Base-by-base conservation (phyloP, 2,888 invertebrate genomes). In the Lingula anatina region DNA sequence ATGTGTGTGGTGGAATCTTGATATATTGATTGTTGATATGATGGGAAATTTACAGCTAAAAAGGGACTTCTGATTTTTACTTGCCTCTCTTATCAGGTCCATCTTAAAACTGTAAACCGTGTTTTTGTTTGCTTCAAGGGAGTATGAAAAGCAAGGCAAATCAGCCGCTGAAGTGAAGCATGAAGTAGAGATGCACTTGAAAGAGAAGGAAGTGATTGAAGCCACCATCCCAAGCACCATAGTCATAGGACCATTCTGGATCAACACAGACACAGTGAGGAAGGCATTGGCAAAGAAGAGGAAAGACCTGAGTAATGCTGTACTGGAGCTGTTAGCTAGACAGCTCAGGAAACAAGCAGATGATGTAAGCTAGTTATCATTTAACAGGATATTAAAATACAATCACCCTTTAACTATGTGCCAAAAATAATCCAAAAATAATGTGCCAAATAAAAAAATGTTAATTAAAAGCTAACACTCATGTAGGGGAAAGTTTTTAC, bases 201-300 rank as follows among this genome's bases (percentile, higher is more conserved):
- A 83, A 52, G 82, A 84, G 44, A 83, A 84, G 47, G 86, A 83
- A 61, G 79, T 82, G 31, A 70, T 91, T 0, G 85, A 89, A 46
- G 75, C 72, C 46, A 83, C 84, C 0, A 70, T 93, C 47, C 92
- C 92, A 0, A 79, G 82, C 25, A 79, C 70, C 44, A 88, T 92
- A 51, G 79, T 81, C 40, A 90, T 92, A 46, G 91, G 90, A 0
- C 87, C 90, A 0, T 92, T 87, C 71, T 68, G 64, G 60, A 73
- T 92, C 20, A 85, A 84, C 54, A 83, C 87, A 0, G 85, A 86
- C 15, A 81, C 81, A 0, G 70, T 90, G 24, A 82, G 86, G 76
- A 82, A 83, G 67, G 77, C 81, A 41, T 76, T 92, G 38, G 81
- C 89, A 2, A 83, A 80, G 24, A 91, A 91, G 70, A 81, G 87